Evolutionary conservation across 2,888 invertebrate genomes (phyloP), one percentile per base, ranked within the genome.

Genomic region (Aleiodes leptofemur): DNA sequence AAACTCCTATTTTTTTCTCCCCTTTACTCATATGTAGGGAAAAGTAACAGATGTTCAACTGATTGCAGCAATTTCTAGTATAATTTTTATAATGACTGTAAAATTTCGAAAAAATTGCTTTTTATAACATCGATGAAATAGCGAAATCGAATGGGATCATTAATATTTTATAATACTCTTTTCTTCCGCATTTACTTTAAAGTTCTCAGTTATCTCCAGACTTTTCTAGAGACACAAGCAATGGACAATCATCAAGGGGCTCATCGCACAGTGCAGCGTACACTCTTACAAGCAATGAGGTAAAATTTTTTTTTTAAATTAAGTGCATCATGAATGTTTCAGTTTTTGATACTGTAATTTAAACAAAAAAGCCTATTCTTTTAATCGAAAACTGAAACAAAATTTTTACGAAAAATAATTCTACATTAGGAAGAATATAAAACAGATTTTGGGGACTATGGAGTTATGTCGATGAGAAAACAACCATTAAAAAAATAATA

Each of bases 21-120:
- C 7, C 8, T 23, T 23, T 23, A 23, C 43, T 43, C 43, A 43
- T 43, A 6, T 34, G 6, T 6, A 43, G 43, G 9, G 43, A 43
- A 43, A 43, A 43, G 11, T 43, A 43, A 43, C 43, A 43, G 7
- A 43, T 43, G 43, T 43, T 43, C 43, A 11, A 43, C 43, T 8
- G 43, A 43, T 43, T 43, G 43, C 43, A 11, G 43, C 11, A 11
- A 43, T 43, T 43, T 43, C 43, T 7, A 9, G 43, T 11, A 43
- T 43, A 48, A 64, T 64, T 64, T 64, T 64, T 13, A 14, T 16
- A 64, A 64, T 64, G 43, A 48, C 48, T 43, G 6, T 14, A 16
- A 48, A 64, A n/a, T 64, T 23, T 11, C 43, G 48, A 64, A 48
- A 48, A 64, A 64, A 64, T 64, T 48, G 64, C 64, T 64, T 16